A percentile compares a stretch with the other conserved stretches of the same genome.
Evolutionary conservation across 1,140 invertebrate genomes (phyloP).

Genomic region (Dreissena polymorpha): DNA sequence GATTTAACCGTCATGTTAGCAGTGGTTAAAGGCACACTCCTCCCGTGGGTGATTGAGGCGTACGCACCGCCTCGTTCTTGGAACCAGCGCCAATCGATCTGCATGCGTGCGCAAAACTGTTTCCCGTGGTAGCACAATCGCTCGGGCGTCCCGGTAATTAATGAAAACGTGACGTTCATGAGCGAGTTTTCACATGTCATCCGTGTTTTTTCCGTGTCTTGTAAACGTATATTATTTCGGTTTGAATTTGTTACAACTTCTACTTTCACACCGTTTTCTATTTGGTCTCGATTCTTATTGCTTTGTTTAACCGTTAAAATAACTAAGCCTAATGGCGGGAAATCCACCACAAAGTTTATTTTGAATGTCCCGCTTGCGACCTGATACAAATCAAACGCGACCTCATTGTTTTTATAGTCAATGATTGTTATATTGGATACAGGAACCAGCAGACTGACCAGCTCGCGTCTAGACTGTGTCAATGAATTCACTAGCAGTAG

Average conservation of each 20-base stretch:
- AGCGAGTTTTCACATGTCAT: constrained; percentile 38
- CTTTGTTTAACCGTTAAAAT: constrained; percentile 15
- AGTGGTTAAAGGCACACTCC: neutral
- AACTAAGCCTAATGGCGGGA: constrained; percentile 33
- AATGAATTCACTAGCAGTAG: constrained; percentile 47
- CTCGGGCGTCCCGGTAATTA: constrained; percentile 23
- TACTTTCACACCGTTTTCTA: neutral
- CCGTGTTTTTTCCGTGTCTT: too few species aligned
- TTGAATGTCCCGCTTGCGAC: neutral
- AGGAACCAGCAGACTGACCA: constrained; percentile 34
- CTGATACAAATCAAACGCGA: neutral
- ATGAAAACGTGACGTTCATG: constrained; percentile 49
- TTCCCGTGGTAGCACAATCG: constrained; percentile 34
- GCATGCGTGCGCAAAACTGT: constrained; percentile 19
- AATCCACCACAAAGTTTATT: constrained; percentile 40
- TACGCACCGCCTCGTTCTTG: constrained; percentile 36
- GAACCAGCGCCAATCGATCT: constrained; percentile 40
- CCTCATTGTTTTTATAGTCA: constrained; percentile 2
- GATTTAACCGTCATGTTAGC: neutral
- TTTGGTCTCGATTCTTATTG: neutral
- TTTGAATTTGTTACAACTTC: too few species aligned
- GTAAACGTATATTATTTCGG: too few species aligned
- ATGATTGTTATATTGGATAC: constrained; percentile 6
- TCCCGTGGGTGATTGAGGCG: constrained; percentile 22
- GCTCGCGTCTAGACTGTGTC: constrained; percentile 35